Percentiles rank a stretch among this genome's conserved stretches.
These are phyloP conservation scores for Adineta ricciae DNA, from an alignment of 2,888 invertebrate genomes.

Conservation along the genomic window DNA sequence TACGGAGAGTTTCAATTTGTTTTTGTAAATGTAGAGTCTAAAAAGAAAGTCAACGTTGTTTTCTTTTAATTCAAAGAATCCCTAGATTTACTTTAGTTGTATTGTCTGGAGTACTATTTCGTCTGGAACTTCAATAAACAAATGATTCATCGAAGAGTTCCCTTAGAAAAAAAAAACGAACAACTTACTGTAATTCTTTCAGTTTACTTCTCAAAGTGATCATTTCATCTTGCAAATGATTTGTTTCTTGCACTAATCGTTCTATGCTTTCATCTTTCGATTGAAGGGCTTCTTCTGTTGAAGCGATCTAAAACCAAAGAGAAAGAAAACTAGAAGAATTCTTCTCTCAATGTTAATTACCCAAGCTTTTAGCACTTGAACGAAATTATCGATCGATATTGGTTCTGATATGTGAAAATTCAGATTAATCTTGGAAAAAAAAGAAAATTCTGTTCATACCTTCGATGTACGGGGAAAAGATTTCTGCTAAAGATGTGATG, in stretches of 20 bases:
- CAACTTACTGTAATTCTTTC: neutral
- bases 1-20: neutral
- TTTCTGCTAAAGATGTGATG: neutral
- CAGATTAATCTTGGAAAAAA: neutral
- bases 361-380: neutral
- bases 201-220: neutral
- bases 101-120: neutral
- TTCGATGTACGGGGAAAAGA: neutral
- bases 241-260: neutral
- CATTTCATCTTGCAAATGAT: neutral
- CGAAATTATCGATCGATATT: neutral
- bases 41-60: neutral
- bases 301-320: neutral
- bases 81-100: neutral
- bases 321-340: too few relatives aligned
- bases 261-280: neutral
- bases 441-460: neutral
- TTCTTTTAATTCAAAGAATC: neutral
- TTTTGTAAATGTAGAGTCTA: neutral
- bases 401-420: neutral
- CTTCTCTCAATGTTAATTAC: neutral
- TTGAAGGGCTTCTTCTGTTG: neutral
- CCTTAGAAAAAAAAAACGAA: too few relatives aligned
- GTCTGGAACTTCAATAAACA: neutral
- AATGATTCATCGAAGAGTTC: neutral